These are phyloP conservation scores for Amiota mariae DNA, from an alignment of 2,888 invertebrate genomes.

Conservation along the genomic window DNA sequence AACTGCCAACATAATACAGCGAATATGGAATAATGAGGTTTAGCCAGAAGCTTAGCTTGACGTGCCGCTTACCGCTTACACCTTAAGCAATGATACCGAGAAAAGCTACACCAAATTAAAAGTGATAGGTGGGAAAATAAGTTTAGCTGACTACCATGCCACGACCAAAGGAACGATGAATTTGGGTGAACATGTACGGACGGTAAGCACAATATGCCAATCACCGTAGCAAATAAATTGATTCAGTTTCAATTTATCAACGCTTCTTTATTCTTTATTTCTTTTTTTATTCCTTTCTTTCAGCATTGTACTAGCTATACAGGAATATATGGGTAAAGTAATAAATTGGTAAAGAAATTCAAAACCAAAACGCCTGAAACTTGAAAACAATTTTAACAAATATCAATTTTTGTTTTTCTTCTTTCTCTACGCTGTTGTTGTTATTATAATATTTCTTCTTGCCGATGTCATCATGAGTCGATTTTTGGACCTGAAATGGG, in stretches of 20 bases:
- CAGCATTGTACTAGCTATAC: neutral
- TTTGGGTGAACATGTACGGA: too few relatives aligned
- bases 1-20: slow-evolving; percentile 25
- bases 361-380: neutral
- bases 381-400: slow-evolving; percentile 29
- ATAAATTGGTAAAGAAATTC: slow-evolving; percentile 9
- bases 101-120: slow-evolving; percentile 10
- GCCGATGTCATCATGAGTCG: neutral
- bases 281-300: neutral
- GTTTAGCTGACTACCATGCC: neutral
- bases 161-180: too few relatives aligned
- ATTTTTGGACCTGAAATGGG: too few relatives aligned
- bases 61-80: neutral
- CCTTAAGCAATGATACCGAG: neutral
- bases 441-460: neutral
- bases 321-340: neutral
- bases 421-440: neutral
- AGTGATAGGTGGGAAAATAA: slow-evolving; percentile 23
- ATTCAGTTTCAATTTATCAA: slow-evolving; percentile 37
- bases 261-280: neutral
- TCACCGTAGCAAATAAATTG: slow-evolving; percentile 50
- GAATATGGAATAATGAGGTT: slow-evolving; percentile 46
- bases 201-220: slow-evolving; percentile 45
- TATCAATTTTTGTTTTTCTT: slow-evolving; percentile 1
- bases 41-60: slow-evolving; percentile 43